A percentile compares a stretch with the other conserved stretches of the same genome.
These are phyloP conservation scores for Battus philenor DNA, from an alignment of 1,140 invertebrate species.

Conservation along the genomic window DNA sequence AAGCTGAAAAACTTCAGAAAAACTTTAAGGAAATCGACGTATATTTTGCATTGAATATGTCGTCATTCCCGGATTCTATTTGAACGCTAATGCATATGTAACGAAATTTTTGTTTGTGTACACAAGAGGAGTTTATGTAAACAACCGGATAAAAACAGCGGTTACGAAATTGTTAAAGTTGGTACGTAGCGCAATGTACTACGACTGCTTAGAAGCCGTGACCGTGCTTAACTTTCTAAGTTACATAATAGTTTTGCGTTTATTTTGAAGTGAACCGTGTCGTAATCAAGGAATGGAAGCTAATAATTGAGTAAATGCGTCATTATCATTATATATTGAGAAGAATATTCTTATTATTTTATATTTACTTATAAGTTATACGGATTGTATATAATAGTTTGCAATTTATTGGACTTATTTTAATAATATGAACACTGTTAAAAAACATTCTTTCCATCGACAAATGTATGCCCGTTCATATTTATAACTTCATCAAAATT, in stretches of 20 bases:
- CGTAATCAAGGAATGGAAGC: conserved; percentile 31
- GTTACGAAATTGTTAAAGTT: conserved; percentile 3
- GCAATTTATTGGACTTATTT: no score
- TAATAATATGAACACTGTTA: no score
- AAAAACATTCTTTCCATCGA: no score
- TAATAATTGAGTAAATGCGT: no score
- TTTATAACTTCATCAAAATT: no score
- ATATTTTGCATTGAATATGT: conserved; percentile 5
- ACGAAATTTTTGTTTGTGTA: conserved; percentile 1
- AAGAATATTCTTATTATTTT: no score
- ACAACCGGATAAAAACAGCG: conserved; percentile 1
- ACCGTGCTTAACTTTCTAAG: conserved; percentile 37
- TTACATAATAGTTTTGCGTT: conserved; percentile 43
- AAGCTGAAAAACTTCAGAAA: conserved; percentile 5
- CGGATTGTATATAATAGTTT: no score
- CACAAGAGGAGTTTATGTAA: background rate
- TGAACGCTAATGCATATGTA: background rate
- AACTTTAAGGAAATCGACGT: background rate
- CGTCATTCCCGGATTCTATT: background rate
- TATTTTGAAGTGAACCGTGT: conserved; percentile 38
- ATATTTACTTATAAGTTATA: no score
- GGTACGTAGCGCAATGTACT: background rate
- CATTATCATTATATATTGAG: no score
- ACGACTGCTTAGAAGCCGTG: conserved; percentile 13
- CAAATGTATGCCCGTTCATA: no score